Base-by-base conservation (phyloP, 2,797 vertebrate species). In the Cuculus canorus region DNA sequence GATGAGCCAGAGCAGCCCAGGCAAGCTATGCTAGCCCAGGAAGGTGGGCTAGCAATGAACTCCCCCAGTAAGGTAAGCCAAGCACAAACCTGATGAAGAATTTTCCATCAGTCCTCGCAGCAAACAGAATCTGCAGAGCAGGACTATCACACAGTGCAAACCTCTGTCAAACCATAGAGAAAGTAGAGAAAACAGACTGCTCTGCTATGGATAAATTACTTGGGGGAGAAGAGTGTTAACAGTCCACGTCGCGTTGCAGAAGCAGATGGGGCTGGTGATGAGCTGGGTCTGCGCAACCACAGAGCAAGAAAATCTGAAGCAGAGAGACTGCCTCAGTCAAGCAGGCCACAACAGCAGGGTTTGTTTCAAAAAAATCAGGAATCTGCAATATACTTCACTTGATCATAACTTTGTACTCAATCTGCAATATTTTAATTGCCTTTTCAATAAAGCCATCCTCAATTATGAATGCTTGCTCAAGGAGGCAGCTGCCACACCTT, bases 401-500 rank as follows among this genome's bases (percentile, higher is more conserved):
- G n/a, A 71, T 66, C 39, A 0, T 39, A 80, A 68, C 65, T 90
- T 50, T 25, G 37, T 69, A 41, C 50, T 96, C 65, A 3, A 69
- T 59, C 13, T 33, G 61, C 85, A 94, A 45, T 77, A 89, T 14
- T 94, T 87, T 88, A 85, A 92, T 95, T 90, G 71, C 35, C 61
- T 83, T 90, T 92, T 60, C 50, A 87, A 91, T 57, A 71, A 88
- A 69, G 66, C 69, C 60, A 71, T 68, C 41, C 17, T 86, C 64
- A 75, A 69, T 72, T 77, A 89, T 0, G 0, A 81, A 68, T 6
- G 25, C 87, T 24, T 91, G 70, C 87, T 90, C 66, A 57, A 88
- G 82, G 65, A 79, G 91, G 77, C 86, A 89, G 82, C 63, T 50
- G 66, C 82, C 87, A 63, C 79, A 86, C 91, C 93, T 93, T 33